phyloP scores from a whole-genome alignment of 2,113 vertebrate genomes.

The Prolemur simus region DNA sequence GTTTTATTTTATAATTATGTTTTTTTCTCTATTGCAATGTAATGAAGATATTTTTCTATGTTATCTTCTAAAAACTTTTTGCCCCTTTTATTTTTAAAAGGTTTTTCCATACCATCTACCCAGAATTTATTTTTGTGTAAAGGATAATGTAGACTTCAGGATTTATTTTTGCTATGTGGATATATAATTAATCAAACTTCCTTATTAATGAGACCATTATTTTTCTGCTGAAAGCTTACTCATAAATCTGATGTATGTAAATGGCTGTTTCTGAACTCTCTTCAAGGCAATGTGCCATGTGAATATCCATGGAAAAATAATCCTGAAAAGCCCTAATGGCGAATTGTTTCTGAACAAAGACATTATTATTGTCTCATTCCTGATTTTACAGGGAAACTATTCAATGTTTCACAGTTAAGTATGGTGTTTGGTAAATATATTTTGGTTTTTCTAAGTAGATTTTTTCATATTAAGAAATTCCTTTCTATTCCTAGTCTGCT shows the following conservation, averaged over 20 bases:
- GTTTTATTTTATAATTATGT: background rate
- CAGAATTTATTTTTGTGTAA: background rate
- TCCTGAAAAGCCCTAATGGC: no score
- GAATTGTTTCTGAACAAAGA: no score
- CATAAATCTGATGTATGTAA: background rate
- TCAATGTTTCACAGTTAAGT: no score
- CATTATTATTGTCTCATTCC: no score
- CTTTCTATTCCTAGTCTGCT: no score
- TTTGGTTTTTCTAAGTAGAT: no score
- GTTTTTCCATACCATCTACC: background rate
- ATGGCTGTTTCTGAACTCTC: fast-evolving
- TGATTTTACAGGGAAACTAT: no score
- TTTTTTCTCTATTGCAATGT: background rate
- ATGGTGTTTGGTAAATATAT: no score
- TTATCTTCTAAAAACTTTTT: background rate
- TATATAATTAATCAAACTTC: background rate
- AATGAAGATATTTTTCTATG: background rate
- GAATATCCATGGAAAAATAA: no score
- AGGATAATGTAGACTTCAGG: background rate
- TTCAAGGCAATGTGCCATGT: background rate
- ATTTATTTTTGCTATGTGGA: background rate
- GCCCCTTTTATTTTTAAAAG: background rate
- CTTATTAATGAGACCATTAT: background rate
- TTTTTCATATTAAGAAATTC: no score
- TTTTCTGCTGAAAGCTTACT: background rate